A percentile compares a stretch with the other conserved stretches of the same genome.
Conservation (phyloP, 2,797 vertebrate species). For the Smutsia temminckii region DNA sequence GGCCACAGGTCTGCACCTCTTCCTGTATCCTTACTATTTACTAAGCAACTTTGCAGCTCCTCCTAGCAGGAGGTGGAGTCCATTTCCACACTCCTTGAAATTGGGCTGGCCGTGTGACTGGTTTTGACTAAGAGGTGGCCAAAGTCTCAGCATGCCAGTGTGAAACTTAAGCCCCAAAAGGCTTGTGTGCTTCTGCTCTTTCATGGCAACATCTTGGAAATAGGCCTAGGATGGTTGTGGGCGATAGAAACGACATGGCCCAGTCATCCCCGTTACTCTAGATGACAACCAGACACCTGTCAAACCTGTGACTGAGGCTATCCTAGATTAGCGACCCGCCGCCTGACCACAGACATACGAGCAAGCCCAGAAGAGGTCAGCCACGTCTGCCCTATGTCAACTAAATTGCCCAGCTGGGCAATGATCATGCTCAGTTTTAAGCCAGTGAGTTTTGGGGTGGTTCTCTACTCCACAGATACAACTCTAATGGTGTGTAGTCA, state of each 20-base stretch:
- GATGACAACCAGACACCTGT: background rate
- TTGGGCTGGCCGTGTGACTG: background rate
- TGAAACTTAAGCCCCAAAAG: background rate
- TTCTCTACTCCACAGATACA: background rate
- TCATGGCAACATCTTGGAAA: background rate
- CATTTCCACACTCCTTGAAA: background rate
- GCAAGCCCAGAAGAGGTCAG: background rate
- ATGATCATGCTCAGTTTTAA: background rate
- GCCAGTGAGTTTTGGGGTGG: background rate
- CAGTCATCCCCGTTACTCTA: background rate
- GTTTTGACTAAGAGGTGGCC: background rate
- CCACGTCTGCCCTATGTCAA: background rate
- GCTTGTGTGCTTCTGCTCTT: background rate
- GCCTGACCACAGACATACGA: background rate
- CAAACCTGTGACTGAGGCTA: background rate
- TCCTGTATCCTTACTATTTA: background rate
- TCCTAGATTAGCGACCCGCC: background rate
- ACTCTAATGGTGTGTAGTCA: background rate
- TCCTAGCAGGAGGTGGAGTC: background rate
- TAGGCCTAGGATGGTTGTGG: background rate
- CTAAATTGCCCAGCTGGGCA: background rate
- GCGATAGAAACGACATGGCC: background rate
- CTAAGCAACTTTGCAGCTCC: background rate
- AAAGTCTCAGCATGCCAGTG: background rate
- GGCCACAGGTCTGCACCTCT: background rate